Evolutionary conservation across 1,140 invertebrate species (phyloP), one percentile per base, ranked within the genome.

Genomic region (Dolichoris vasculosae): DNA sequence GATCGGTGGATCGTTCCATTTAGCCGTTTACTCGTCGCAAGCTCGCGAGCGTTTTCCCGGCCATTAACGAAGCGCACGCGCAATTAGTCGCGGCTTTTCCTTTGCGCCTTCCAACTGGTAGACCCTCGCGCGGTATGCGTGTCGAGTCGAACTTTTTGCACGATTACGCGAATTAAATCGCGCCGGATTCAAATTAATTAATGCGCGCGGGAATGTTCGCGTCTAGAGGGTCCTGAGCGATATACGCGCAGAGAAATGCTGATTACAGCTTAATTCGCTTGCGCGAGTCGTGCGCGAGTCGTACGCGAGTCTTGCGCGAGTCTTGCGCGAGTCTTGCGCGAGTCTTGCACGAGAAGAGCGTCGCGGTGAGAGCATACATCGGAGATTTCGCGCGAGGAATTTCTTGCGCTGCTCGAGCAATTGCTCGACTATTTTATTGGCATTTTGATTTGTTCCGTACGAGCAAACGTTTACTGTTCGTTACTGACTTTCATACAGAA

Each of bases 131-230:
- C 55, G 55, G 55, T 59, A 59, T 59, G 55, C 69, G 67, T 35
- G 67, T 11, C 32, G 32, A 26, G 38, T 17, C 71, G 8, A 38
- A 35, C 32, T 79, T 63, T 79, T 63, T 79, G 48, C 51, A 17
- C 76, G 55, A 77, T 59, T 63, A 59, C 51, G 20, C 69, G 38
- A 38, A 38, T 38, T 26, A 8, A 17, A 0, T 4, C 63, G 71
- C 71, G 46, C n/a, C 46, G 59, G 84, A 81, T 85, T 82, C 48
- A 82, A 85, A 85, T 85, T 85, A 81, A 85, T 85, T 81, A 85
- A 85, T 85, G 63, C 23, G 46, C 51, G 76, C 48, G 46, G 35
- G 46, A n/a, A n/a, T 7, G 82, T 38, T 40, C 38, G 71, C 35
- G 73, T 40, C 11, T 23, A 43, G 75, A 51, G 46, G 46, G 55